phyloP scores from a whole-genome alignment of 2,113 vertebrate species.

The Phoxinus phoxinus region DNA sequence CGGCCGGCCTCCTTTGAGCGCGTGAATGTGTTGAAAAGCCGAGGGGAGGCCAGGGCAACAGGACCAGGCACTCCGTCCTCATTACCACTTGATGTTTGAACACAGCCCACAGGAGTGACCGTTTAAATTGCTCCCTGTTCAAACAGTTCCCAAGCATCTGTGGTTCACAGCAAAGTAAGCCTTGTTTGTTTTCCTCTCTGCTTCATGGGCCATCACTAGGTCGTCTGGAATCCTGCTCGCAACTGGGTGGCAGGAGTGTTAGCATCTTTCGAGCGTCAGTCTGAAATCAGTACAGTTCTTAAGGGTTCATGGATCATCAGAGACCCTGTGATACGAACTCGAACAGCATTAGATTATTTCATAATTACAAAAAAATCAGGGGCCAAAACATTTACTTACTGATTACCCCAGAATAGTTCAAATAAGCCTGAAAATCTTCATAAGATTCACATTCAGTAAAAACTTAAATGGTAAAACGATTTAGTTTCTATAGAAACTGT shows the following conservation, averaged over 20 bases:
- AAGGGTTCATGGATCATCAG: constrained; percentile 4
- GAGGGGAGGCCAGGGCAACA: constrained; percentile 53
- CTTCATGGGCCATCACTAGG: constrained; percentile 56
- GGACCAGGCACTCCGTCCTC: constrained; percentile 50
- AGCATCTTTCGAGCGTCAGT: constrained; percentile 28
- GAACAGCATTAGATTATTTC: background rate
- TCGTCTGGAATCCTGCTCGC: constrained; percentile 47
- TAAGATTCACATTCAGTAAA: background rate
- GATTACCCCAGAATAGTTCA: background rate
- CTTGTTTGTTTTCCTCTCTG: constrained; percentile 64
- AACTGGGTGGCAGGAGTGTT: constrained; percentile 54
- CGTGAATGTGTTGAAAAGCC: constrained; percentile 45
- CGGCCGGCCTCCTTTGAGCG: constrained; percentile 22
- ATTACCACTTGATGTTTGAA: constrained; percentile 62
- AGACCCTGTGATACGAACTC: background rate
- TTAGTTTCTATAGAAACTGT: background rate
- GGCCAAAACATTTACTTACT: background rate
- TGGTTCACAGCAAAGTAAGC: constrained; percentile 56
- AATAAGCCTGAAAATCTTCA: background rate
- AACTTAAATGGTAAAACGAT: background rate
- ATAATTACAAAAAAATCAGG: background rate
- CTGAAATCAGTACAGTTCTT: background rate
- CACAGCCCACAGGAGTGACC: constrained; percentile 57
- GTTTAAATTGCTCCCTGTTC: constrained; percentile 61
- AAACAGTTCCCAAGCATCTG: constrained; percentile 63